Evolutionary conservation across 2,113 vertebrate species (phyloP).

Genomic region (Oryzias curvinotus): DNA sequence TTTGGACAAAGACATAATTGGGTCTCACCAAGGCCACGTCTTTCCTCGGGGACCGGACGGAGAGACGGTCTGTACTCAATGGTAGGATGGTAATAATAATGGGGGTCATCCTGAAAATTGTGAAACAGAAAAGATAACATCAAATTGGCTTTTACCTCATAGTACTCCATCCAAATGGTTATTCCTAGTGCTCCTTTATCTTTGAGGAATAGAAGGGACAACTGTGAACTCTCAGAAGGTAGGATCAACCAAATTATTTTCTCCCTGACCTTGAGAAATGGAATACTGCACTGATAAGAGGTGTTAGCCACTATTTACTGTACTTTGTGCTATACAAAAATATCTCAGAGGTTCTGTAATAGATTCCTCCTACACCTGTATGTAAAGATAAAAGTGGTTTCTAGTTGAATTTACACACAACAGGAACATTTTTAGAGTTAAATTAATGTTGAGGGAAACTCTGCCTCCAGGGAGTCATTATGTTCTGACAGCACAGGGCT

Average conservation of each 20-base stretch:
- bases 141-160: conserved; percentile 2
- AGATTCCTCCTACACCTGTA: conserved; percentile 3
- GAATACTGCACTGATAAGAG: neutral
- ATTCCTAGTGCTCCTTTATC: conserved; percentile 23
- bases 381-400: neutral
- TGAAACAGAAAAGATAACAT: conserved; percentile 31
- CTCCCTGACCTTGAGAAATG: neutral
- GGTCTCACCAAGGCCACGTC: conserved; percentile 47
- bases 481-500: conserved; percentile 16
- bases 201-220: neutral
- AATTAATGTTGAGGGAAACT: conserved; percentile 23
- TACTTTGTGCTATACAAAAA: too few relatives aligned
- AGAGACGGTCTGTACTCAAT: conserved; percentile 60
- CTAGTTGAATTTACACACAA: neutral
- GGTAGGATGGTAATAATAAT: conserved; percentile 71
- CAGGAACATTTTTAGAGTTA: neutral
- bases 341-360: neutral
- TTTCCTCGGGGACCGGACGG: conserved; percentile 64
- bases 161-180: conserved; percentile 9
- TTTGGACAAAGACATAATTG: conserved; percentile 19
- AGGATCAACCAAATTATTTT: neutral
- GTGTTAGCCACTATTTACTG: neutral
- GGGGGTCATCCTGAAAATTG: conserved; percentile 59
- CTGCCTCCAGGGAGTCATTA: conserved; percentile 28
- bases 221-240: neutral